Evolutionary conservation across 2,888 invertebrate species (phyloP).

Genomic region (Drosophila sordidula): DNA sequence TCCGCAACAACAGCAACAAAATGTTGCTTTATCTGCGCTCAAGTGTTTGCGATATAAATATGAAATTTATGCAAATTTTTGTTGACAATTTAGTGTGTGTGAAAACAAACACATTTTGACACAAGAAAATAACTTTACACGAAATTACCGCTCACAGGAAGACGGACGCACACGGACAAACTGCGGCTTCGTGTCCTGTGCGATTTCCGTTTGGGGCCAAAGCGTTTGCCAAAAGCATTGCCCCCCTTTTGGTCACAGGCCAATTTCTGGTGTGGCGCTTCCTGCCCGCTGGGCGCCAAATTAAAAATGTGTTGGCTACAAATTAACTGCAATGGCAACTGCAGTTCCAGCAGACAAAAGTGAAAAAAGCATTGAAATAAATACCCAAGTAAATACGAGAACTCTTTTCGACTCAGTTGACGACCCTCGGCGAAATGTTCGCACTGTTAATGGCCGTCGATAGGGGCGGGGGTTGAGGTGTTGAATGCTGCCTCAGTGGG

Average conservation of each 20-base stretch:
- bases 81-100: not conserved
- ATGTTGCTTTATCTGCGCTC: slow-evolving; percentile 2
- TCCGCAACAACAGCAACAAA: not conserved
- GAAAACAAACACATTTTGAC: not conserved
- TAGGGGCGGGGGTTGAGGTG: not conserved
- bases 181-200: slow-evolving; percentile 34
- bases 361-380: not conserved
- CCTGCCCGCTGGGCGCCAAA: slow-evolving; percentile 42
- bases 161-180: slow-evolving; percentile 10
- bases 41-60: slow-evolving; percentile 8
- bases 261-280: slow-evolving; percentile 16
- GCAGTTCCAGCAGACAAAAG: slow-evolving; percentile 19
- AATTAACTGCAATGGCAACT: slow-evolving; percentile 60
- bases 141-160: slow-evolving; percentile 12
- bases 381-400: slow-evolving; percentile 25
- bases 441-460: not conserved
- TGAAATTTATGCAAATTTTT: slow-evolving; percentile 8
- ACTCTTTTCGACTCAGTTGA: slow-evolving; percentile 3
- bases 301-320: slow-evolving; percentile 63
- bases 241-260: slow-evolving; percentile 8
- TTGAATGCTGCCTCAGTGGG: not conserved
- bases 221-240: slow-evolving; percentile 9
- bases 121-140: slow-evolving; percentile 16
- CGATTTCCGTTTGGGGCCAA: slow-evolving; percentile 36
- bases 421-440: slow-evolving; percentile 18